Conservation (phyloP, 2,797 vertebrate genomes). For the Gambelia wislizenii region DNA sequence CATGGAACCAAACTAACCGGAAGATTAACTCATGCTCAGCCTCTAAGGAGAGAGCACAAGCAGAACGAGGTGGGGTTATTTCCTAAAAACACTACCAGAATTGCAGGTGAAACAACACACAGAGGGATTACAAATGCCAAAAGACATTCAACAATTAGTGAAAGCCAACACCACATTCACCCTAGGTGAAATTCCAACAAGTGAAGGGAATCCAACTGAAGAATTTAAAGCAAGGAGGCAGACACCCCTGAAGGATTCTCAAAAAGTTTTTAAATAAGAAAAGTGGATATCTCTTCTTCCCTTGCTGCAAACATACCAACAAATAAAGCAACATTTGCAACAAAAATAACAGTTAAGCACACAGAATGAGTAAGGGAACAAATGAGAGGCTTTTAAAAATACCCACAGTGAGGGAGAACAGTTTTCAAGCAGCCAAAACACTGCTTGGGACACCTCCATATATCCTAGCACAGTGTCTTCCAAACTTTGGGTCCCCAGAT, state of each 20-base stretch:
- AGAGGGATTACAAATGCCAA: not conserved
- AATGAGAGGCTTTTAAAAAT: not conserved
- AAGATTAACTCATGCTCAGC: not conserved
- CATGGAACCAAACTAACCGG: not conserved
- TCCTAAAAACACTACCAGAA: not conserved
- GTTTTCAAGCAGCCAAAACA: not conserved
- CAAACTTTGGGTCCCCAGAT: not conserved
- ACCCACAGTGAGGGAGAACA: conserved; percentile 32
- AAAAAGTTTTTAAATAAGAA: not conserved
- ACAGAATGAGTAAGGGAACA: not conserved
- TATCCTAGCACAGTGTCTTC: not conserved
- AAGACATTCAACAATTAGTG: not conserved
- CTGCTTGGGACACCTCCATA: not conserved
- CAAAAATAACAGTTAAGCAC: conserved; percentile 13
- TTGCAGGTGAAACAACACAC: not conserved
- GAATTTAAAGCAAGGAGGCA: conserved; percentile 4
- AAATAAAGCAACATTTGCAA: not conserved
- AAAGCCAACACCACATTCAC: not conserved
- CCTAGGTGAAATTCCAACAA: conserved; percentile 16
- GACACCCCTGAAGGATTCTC: not conserved
- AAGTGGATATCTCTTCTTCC: not conserved
- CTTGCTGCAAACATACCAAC: not conserved
- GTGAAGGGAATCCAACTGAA: conserved; percentile 24
- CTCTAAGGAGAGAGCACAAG: not conserved
- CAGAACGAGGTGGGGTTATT: not conserved